phyloP scores from a whole-genome alignment of 2,888 invertebrate species.

The Enchytraeus crypticus region DNA sequence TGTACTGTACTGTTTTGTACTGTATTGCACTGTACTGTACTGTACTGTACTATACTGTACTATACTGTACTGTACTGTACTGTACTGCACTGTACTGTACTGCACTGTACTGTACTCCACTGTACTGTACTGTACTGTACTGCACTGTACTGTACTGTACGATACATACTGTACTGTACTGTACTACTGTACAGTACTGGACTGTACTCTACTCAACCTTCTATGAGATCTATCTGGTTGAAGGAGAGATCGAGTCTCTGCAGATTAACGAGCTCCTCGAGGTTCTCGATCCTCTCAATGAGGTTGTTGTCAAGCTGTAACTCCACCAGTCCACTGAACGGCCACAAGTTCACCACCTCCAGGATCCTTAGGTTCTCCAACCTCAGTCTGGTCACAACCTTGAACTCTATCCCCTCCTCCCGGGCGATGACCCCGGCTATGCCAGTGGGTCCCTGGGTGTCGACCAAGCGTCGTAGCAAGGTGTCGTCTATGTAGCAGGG shows the following conservation, averaged over 20 bases:
- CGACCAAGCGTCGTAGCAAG: constrained; percentile 2
- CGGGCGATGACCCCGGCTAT: constrained; percentile 68
- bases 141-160: too few relatives aligned
- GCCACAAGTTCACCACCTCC: constrained; percentile 78
- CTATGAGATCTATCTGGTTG: constrained; percentile 73
- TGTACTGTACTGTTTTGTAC: too few relatives aligned
- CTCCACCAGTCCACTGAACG: constrained; percentile 66
- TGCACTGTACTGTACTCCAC: too few relatives aligned
- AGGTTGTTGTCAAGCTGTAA: constrained; percentile 75
- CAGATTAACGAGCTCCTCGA: constrained; percentile 64
- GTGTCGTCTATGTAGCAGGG: constrained; percentile 5
- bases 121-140: too few relatives aligned
- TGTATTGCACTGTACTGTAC: too few relatives aligned
- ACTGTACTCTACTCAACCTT: too few relatives aligned
- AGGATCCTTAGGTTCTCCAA: constrained; percentile 51
- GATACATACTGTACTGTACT: too few relatives aligned
- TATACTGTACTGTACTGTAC: too few relatives aligned
- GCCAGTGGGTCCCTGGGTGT: constrained; percentile 65
- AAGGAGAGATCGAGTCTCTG: constrained; percentile 79
- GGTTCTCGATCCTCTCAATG: constrained; percentile 77
- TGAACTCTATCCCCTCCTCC: constrained; percentile 67
- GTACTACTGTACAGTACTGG: too few relatives aligned
- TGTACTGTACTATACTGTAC: too few relatives aligned
- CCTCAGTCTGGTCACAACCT: constrained; percentile 62
- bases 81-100: too few relatives aligned